Conservation (phyloP, 2,113 vertebrate species). For the Macrotus californicus region DNA sequence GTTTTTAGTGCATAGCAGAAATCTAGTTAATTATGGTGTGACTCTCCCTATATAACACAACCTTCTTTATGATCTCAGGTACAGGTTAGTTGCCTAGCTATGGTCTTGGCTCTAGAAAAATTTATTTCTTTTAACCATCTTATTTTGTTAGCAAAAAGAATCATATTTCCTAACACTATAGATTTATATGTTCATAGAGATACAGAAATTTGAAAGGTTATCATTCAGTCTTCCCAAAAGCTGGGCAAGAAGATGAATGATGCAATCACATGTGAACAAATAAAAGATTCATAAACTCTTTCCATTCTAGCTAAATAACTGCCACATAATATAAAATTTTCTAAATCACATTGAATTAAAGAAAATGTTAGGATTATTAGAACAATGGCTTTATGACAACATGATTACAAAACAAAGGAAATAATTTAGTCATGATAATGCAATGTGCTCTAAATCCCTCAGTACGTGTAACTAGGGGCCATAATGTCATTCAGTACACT, state of each 20-base stretch:
- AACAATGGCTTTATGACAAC: not conserved
- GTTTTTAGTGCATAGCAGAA: no score
- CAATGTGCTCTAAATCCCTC: not conserved
- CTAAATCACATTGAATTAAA: not conserved
- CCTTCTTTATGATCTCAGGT: not conserved
- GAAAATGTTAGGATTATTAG: not conserved
- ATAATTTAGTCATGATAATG: not conserved
- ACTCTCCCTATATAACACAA: fast-evolving
- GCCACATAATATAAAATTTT: not conserved
- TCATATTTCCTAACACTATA: not conserved
- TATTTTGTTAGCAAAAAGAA: not conserved
- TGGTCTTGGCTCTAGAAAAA: not conserved
- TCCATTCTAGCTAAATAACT: not conserved
- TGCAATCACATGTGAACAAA: not conserved
- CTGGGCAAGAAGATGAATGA: not conserved
- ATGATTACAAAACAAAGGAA: not conserved
- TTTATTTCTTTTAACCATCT: not conserved
- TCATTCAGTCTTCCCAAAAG: not conserved
- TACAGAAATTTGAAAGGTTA: not conserved
- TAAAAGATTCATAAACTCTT: not conserved
- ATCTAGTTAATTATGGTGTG: not conserved
- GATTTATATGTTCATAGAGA: not conserved
- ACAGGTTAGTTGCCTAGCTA: not conserved
- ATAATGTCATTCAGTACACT: not conserved
- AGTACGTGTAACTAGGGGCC: not conserved